Evolutionary conservation across 2,797 vertebrate species (phyloP).

Genomic region (Gorsachius magnificus): DNA sequence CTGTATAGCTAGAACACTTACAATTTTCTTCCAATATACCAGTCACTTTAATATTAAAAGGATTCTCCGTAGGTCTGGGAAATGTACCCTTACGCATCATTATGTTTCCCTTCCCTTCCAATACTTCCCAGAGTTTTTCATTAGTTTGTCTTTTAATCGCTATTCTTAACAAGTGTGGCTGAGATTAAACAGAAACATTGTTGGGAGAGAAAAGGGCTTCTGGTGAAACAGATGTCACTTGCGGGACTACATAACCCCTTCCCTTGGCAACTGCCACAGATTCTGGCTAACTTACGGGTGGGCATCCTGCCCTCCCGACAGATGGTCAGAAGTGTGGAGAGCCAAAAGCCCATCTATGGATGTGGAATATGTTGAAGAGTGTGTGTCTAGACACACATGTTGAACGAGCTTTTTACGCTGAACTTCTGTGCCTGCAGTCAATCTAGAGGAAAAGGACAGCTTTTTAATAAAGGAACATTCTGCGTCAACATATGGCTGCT

Average conservation of each 20-base stretch:
- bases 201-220: conserved; percentile 4
- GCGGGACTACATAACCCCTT: conserved; percentile 7
- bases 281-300: conserved; percentile 24
- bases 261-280: conserved; percentile 19
- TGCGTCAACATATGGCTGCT: conserved; percentile 20
- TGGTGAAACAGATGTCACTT: conserved; percentile 33
- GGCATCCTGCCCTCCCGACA: conserved; percentile 36
- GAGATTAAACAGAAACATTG: conserved; percentile 11
- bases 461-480: conserved; percentile 37
- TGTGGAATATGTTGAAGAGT: background rate
- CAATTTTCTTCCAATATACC: background rate
- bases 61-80: background rate
- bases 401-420: background rate
- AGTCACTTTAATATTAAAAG: background rate
- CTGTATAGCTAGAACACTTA: background rate
- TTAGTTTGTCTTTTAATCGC: background rate
- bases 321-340: conserved; percentile 23
- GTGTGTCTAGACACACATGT: background rate
- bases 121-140: background rate
- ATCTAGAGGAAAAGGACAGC: background rate
- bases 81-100: background rate
- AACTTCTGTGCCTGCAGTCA: background rate
- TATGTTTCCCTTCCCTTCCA: background rate
- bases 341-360: conserved; percentile 5
- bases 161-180: background rate